phyloP scores from a whole-genome alignment of 2,113 vertebrate genomes.

The Procavia capensis region DNA sequence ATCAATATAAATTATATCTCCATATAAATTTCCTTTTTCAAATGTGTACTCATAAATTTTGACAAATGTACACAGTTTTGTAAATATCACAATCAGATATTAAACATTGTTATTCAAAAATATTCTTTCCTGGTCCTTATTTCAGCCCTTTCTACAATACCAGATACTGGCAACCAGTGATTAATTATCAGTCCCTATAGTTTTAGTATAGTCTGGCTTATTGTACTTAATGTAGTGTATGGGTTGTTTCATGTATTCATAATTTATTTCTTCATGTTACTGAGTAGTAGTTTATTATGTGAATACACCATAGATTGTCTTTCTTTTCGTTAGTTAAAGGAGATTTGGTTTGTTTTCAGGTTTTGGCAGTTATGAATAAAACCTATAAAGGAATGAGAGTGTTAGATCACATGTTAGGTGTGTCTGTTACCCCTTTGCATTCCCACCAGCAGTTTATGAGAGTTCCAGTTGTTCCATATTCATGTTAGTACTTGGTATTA shows the following conservation, averaged over 20 bases:
- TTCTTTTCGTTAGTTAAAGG: not conserved
- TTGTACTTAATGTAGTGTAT: not conserved
- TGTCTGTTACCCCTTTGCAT: not conserved
- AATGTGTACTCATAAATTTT: not conserved
- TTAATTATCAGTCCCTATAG: not conserved
- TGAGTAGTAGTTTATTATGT: not conserved
- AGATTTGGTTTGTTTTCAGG: not conserved
- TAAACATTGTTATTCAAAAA: not conserved
- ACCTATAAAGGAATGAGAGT: too few species aligned
- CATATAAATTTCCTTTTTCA: not conserved
- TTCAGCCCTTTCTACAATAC: not conserved
- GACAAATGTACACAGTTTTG: not conserved
- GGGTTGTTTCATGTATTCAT: not conserved
- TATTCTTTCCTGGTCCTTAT: not conserved
- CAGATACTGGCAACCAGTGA: not conserved
- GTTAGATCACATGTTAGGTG: not conserved
- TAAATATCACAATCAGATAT: not conserved
- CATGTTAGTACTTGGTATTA: not conserved
- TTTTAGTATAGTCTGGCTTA: not conserved
- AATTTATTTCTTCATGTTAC: not conserved
- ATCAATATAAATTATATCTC: too few species aligned
- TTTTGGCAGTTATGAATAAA: not conserved
- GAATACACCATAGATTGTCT: not conserved
- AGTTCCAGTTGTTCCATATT: not conserved
- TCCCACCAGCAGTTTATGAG: too few species aligned